Percentiles rank a stretch among this genome's conserved stretches.
These are phyloP conservation scores for Hyles lineata DNA, from an alignment of 2,888 invertebrate genomes.

Conservation along the genomic window DNA sequence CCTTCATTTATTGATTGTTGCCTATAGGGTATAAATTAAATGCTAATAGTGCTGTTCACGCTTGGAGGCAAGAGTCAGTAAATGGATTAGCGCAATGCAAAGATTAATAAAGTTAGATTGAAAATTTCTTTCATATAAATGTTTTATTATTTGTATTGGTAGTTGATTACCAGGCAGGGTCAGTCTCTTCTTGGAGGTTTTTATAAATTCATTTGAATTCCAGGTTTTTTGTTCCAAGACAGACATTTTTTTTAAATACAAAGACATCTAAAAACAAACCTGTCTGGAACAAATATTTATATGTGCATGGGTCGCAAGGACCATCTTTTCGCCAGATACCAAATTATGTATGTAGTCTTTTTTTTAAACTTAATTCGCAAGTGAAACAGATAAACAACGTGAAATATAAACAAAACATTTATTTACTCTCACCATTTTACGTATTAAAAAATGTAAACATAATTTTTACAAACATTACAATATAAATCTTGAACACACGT, in stretches of 20 bases:
- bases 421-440: conserved; percentile 46
- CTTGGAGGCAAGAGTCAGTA: conserved; percentile 1
- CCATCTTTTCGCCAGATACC: no score
- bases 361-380: not conserved
- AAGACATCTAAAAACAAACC: no score
- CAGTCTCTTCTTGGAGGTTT: no score
- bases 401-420: conserved; percentile 50
- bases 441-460: conserved; percentile 51
- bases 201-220: no score
- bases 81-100: not conserved
- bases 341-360: no score
- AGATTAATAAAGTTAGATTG: conserved; percentile 20
- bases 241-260: no score
- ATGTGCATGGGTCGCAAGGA: no score
- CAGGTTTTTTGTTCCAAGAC: no score
- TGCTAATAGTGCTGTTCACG: not conserved
- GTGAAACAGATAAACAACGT: not conserved
- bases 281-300: no score
- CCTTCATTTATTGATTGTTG: conserved; percentile 21
- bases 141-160: not conserved
- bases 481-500: conserved; percentile 24
- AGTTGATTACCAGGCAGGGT: not conserved
- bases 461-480: conserved; percentile 36
- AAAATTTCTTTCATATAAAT: not conserved
- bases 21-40: not conserved